Evolutionary conservation across 2,797 vertebrate species (phyloP).

Genomic region (Pantherophis vulpinus): DNA sequence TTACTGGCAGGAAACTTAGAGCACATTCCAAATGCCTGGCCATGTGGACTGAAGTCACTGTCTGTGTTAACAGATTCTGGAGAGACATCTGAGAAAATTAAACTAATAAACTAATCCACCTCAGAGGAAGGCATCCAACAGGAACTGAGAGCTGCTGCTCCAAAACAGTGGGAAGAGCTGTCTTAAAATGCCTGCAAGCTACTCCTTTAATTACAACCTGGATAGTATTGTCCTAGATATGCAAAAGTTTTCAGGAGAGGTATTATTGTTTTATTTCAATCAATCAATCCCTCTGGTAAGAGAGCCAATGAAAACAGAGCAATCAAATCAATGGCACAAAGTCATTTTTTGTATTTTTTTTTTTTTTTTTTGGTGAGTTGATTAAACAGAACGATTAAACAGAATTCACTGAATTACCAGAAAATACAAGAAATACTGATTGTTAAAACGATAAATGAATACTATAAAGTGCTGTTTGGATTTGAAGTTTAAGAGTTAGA

Average conservation of each 20-base stretch:
- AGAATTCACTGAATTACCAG: background rate
- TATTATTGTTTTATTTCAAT: constrained; percentile 41
- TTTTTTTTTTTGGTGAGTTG: constrained; percentile 12
- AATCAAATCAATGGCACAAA: constrained; percentile 24
- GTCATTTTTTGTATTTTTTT: background rate
- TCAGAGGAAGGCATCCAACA: background rate
- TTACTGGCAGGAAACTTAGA: constrained; percentile 47
- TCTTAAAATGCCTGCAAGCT: constrained; percentile 30
- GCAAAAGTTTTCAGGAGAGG: constrained; percentile 21
- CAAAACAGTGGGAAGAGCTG: constrained; percentile 34
- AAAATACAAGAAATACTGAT: too few relatives aligned
- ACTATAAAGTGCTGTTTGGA: too few relatives aligned
- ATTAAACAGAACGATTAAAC: constrained; percentile 33
- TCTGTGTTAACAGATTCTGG: constrained; percentile 33
- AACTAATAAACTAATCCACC: constrained; percentile 41
- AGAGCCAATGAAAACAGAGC: constrained; percentile 6
- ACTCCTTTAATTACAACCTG: background rate
- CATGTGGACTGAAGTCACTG: constrained; percentile 51
- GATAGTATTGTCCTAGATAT: constrained; percentile 29
- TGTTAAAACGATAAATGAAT: too few relatives aligned
- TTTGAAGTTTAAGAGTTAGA: too few relatives aligned
- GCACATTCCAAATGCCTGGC: constrained; percentile 41
- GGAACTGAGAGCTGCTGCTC: constrained; percentile 24
- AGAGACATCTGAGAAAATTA: constrained; percentile 54
- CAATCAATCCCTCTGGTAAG: constrained; percentile 17